phyloP scores from a whole-genome alignment of 1,140 invertebrate species.

The Drosophila albomicans region DNA sequence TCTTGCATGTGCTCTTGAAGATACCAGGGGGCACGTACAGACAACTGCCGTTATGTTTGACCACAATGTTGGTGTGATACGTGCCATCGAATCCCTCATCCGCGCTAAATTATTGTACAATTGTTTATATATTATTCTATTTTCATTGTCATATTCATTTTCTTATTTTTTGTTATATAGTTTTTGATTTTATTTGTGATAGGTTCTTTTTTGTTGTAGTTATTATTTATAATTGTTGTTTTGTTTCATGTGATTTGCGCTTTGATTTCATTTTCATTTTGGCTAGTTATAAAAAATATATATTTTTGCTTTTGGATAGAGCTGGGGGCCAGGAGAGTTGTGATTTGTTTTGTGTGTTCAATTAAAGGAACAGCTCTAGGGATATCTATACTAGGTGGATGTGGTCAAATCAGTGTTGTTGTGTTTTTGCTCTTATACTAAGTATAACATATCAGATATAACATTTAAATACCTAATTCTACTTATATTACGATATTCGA shows the following conservation, averaged over 20 bases:
- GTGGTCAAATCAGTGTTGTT: constrained; percentile 9
- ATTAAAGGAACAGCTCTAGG: constrained; percentile 4
- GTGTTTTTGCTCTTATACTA: constrained; percentile 21
- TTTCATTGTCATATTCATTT: constrained; percentile 46
- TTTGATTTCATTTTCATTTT: constrained; percentile 49
- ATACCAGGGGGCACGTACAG: constrained; percentile 98
- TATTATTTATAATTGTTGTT: constrained; percentile 36
- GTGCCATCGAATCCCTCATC: constrained; percentile 99
- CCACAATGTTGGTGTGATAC: constrained; percentile 98
- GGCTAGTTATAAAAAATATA: constrained; percentile 48
- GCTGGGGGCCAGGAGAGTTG: constrained; percentile 41
- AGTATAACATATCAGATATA: background rate
- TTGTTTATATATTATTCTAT: constrained; percentile 75
- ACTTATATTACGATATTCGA: background rate
- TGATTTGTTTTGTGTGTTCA: constrained; percentile 29
- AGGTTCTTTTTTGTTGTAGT: constrained; percentile 22
- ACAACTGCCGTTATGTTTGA: constrained; percentile 97
- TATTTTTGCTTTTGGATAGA: constrained; percentile 30
- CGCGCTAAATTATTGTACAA: constrained; percentile 90
- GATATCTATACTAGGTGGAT: constrained; percentile 27
- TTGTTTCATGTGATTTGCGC: constrained; percentile 69
- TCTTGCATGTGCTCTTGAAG: constrained; percentile 99
- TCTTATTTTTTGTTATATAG: constrained; percentile 38
- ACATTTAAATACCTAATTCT: background rate
- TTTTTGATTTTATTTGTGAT: constrained; percentile 30